Conservation (phyloP, 2,113 vertebrate species). For the Misgurnus mizolepis region DNA sequence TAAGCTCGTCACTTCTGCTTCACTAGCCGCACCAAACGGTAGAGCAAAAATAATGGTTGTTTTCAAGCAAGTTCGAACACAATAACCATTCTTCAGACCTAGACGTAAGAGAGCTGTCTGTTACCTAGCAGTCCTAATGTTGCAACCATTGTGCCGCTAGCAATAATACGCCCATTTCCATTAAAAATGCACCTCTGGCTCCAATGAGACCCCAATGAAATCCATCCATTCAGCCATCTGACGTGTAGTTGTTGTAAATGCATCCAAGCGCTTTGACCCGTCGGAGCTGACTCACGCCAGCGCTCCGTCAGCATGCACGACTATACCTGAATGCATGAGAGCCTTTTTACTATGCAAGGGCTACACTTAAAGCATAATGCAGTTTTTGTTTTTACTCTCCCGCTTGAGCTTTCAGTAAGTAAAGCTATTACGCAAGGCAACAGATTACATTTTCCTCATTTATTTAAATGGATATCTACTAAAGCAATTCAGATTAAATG, state of each 20-base stretch:
- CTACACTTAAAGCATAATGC: constrained; percentile 24
- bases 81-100: too few relatives aligned
- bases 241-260: constrained; percentile 33
- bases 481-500: constrained; percentile 54
- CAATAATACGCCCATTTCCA: too few relatives aligned
- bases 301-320: constrained; percentile 5
- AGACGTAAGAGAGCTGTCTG: too few relatives aligned
- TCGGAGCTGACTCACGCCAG: constrained; percentile 28
- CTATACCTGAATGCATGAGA: constrained; percentile 41
- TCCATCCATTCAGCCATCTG: constrained; percentile 3
- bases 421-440: constrained; percentile 51
- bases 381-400: constrained; percentile 7
- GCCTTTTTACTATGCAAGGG: constrained; percentile 31
- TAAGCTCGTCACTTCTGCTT: background rate
- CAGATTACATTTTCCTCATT: constrained; percentile 50
- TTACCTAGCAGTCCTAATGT: too few relatives aligned
- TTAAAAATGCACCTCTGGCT: background rate
- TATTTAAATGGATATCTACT: constrained; percentile 55
- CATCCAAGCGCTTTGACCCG: constrained; percentile 33
- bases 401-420: background rate
- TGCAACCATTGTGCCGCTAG: too few relatives aligned
- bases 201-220: constrained; percentile 4
- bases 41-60: too few relatives aligned
- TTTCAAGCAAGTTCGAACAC: too few relatives aligned
- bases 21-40: background rate